phyloP scores from a whole-genome alignment of 2,113 vertebrate genomes.

The Hippolais icterina region DNA sequence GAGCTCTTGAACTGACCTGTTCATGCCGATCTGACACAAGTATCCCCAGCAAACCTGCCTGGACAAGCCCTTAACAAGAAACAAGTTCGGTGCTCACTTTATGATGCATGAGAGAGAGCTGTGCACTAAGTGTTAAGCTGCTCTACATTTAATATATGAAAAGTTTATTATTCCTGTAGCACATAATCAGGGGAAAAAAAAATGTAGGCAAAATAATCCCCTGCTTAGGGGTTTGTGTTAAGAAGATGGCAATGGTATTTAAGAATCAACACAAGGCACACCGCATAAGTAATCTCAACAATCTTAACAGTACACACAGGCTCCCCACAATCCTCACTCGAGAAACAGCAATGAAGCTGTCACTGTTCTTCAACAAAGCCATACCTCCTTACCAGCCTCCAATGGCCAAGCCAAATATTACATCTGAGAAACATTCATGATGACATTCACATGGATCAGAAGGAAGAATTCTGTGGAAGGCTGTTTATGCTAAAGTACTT shows the following conservation, averaged over 20 bases:
- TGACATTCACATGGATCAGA: slow-evolving; percentile 4
- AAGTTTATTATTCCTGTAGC: not conserved
- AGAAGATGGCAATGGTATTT: not conserved
- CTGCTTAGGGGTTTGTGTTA: not conserved
- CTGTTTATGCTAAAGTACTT: not conserved
- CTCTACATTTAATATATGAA: not conserved
- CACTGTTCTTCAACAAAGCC: not conserved
- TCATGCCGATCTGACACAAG: not conserved
- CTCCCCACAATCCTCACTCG: not conserved
- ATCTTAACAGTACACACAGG: not conserved
- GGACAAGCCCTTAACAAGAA: not conserved
- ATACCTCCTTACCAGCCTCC: not conserved
- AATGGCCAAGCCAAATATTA: not conserved
- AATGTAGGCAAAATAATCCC: not conserved
- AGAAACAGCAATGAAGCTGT: not conserved
- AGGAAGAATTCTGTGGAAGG: not conserved
- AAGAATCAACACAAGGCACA: not conserved
- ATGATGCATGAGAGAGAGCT: not conserved
- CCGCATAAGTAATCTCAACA: not conserved
- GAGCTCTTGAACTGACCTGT: not conserved
- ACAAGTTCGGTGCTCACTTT: not conserved
- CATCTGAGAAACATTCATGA: not conserved
- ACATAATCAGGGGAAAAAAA: not conserved
- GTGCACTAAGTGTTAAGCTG: not conserved
- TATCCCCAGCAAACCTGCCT: not conserved